Percentiles rank a stretch among this genome's conserved stretches.
These are phyloP conservation scores for Laothoe populi DNA, from an alignment of 2,888 invertebrate species.

Conservation along the genomic window DNA sequence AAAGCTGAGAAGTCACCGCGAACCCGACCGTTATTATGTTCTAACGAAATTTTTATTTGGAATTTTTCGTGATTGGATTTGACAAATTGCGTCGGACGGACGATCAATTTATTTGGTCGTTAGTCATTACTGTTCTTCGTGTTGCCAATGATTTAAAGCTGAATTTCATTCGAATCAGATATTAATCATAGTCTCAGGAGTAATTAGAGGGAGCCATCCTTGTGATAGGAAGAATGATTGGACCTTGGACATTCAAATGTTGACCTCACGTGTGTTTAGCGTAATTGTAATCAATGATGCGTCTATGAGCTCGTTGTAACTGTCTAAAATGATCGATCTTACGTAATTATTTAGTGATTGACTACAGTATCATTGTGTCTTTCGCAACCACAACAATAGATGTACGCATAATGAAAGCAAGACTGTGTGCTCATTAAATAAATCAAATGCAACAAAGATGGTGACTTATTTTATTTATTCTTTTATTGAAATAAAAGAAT, in stretches of 20 bases:
- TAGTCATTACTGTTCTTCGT: constrained; percentile 57
- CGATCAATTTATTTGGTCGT: constrained; percentile 66
- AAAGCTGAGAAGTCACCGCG: constrained; percentile 73
- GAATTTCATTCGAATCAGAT: constrained; percentile 34
- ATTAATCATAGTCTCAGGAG: constrained; percentile 29
- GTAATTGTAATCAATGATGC: constrained; percentile 27
- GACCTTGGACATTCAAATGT: constrained; percentile 24
- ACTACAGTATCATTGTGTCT: not conserved
- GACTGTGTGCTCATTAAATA: no score
- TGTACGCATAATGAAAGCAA: not conserved
- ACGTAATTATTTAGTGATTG: not conserved
- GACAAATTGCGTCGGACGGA: constrained; percentile 72
- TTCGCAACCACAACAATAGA: not conserved
- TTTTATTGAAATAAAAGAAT: no score
- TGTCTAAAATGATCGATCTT: constrained; percentile 8
- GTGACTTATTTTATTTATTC: no score
- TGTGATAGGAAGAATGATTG: constrained; percentile 25
- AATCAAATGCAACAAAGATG: no score
- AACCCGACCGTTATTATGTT: constrained; percentile 67
- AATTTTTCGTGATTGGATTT: constrained; percentile 74
- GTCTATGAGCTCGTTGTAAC: not conserved
- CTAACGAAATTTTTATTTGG: constrained; percentile 68
- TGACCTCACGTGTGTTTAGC: constrained; percentile 10
- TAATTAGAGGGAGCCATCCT: constrained; percentile 25
- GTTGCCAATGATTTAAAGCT: constrained; percentile 40